Percentiles rank a stretch among this genome's conserved stretches.
Conservation (phyloP, 1,140 invertebrate species). For the Bathynomus jamesi region DNA sequence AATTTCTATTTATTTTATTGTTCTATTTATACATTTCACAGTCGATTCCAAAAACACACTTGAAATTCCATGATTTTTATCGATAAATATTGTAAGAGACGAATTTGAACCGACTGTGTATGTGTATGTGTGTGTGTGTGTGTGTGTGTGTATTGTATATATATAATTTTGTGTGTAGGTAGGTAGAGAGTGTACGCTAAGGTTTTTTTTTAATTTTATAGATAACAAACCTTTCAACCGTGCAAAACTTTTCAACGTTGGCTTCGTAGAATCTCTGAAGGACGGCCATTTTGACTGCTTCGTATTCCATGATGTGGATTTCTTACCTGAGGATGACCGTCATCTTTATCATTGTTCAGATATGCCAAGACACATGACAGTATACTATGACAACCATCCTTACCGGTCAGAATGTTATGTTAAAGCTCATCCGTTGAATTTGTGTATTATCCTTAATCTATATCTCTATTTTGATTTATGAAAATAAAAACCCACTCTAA, state of each 20-base stretch:
- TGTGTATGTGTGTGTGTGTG: too few relatives aligned
- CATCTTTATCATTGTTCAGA: slow-evolving; percentile 86
- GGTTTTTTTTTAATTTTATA: background rate
- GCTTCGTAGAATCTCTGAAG: slow-evolving; percentile 75
- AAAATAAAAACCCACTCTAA: too few relatives aligned
- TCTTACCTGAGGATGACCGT: slow-evolving; percentile 82
- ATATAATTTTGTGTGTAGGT: background rate
- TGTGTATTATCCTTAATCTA: too few relatives aligned
- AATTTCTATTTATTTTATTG: too few relatives aligned
- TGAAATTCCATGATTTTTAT: too few relatives aligned
- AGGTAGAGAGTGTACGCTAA: background rate
- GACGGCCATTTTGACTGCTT: slow-evolving; percentile 72
- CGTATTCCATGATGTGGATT: slow-evolving; percentile 92
- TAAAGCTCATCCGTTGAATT: too few relatives aligned
- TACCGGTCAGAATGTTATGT: background rate
- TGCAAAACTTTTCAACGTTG: slow-evolving; percentile 89
- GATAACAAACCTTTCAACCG: slow-evolving; percentile 61
- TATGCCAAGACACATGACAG: slow-evolving; percentile 83
- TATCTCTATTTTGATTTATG: too few relatives aligned
- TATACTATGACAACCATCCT: slow-evolving; percentile 39
- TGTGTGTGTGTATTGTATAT: background rate
- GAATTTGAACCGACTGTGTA: too few relatives aligned
- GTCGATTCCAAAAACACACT: too few relatives aligned
- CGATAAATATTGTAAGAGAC: too few relatives aligned
- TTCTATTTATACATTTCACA: too few relatives aligned